Conservation (phyloP, 2,113 vertebrate species). For the Menura novaehollandiae region DNA sequence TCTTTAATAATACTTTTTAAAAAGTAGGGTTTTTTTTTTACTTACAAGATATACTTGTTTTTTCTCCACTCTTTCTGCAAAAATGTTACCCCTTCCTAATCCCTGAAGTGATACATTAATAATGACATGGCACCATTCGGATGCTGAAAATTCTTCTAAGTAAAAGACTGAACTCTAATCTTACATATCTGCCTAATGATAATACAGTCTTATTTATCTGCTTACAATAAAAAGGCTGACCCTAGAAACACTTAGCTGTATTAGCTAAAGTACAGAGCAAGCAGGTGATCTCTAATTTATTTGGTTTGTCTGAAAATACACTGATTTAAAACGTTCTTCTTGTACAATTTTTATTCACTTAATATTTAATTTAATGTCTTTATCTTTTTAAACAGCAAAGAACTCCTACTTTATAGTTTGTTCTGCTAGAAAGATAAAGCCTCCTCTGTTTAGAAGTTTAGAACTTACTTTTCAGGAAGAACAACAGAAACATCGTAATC, state of each 20-base stretch:
- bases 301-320: background rate
- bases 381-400: background rate
- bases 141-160: background rate
- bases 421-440: background rate
- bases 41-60: background rate
- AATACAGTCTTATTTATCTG: background rate
- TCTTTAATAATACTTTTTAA: background rate
- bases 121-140: background rate
- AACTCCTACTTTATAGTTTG: background rate
- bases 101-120: background rate
- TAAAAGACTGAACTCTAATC: background rate
- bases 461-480: slow-evolving; percentile 87
- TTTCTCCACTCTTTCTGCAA: background rate
- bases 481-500: slow-evolving; percentile 89
- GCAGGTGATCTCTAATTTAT: background rate
- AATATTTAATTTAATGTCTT: background rate
- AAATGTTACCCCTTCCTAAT: background rate
- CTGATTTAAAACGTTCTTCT: background rate
- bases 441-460: background rate
- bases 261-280: background rate
- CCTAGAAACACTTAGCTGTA: background rate
- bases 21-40: background rate
- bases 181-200: background rate
- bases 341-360: background rate
- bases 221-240: background rate